A percentile compares a stretch with the other conserved stretches of the same genome.
Evolutionary conservation across 2,113 vertebrate species (phyloP).

Genomic region (Labeo rohita): DNA sequence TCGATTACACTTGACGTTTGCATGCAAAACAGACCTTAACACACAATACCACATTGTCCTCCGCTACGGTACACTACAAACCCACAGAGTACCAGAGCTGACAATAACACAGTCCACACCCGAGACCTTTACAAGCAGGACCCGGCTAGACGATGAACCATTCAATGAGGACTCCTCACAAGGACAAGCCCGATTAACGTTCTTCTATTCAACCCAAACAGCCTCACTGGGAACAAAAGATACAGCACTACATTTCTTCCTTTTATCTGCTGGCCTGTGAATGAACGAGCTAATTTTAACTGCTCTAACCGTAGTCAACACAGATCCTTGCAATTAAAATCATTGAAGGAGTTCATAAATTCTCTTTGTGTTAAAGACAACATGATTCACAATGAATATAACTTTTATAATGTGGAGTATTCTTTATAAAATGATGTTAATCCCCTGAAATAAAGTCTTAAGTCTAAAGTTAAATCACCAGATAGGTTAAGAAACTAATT

Average conservation of each 20-base stretch:
- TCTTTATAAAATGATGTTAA: too few relatives aligned
- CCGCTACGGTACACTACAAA: background rate
- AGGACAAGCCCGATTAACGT: conserved; percentile 28
- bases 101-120: conserved; percentile 34
- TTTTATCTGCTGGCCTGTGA: conserved; percentile 9
- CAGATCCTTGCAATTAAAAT: background rate
- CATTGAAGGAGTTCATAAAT: background rate
- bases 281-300: conserved; percentile 28
- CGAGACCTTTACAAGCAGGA: conserved; percentile 24
- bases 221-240: conserved; percentile 31
- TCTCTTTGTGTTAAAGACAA: background rate
- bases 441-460: too few relatives aligned
- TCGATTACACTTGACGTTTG: background rate
- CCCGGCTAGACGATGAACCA: background rate
- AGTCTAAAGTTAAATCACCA: too few relatives aligned
- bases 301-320: background rate
- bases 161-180: conserved; percentile 28
- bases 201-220: conserved; percentile 27
- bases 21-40: background rate
- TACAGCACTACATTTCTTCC: conserved; percentile 11
- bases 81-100: conserved; percentile 21
- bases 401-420: background rate
- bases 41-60: conserved; percentile 6
- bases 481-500: too few relatives aligned
- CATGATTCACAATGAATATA: background rate